These are phyloP conservation scores for Platanista minor DNA, from an alignment of 2,113 vertebrate species.

Conservation along the genomic window DNA sequence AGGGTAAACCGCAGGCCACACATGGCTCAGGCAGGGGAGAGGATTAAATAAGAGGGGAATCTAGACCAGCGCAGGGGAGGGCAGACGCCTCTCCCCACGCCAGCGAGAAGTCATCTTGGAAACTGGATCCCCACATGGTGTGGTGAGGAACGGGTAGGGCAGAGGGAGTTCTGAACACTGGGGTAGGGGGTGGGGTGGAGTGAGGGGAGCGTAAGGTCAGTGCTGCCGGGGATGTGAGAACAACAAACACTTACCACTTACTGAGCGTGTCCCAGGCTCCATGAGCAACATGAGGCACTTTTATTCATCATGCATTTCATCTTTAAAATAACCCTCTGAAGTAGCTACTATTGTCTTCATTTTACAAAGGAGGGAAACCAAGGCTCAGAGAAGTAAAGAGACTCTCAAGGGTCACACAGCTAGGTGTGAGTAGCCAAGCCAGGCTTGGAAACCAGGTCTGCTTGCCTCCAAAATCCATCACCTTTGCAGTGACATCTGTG, in stretches of 20 bases:
- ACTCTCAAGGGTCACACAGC: neutral
- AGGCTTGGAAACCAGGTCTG: neutral
- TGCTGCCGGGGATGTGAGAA: neutral
- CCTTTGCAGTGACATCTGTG: neutral
- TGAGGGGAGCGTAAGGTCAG: neutral
- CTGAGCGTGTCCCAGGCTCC: neutral
- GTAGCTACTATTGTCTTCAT: neutral
- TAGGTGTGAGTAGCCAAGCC: neutral
- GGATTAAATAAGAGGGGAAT: neutral
- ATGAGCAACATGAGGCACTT: neutral
- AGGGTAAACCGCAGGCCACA: neutral
- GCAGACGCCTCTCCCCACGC: neutral
- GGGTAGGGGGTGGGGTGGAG: accelerated
- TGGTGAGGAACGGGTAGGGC: neutral
- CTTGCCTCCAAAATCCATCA: neutral
- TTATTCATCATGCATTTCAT: neutral
- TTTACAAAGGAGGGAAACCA: neutral
- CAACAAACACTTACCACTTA: neutral
- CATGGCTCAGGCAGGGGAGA: neutral
- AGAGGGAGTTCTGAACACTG: neutral
- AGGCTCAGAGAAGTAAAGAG: neutral
- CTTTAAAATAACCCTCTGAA: neutral
- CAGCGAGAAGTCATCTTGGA: neutral
- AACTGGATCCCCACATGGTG: neutral
- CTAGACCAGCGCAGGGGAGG: accelerated